Evolutionary conservation across 2,888 invertebrate genomes (phyloP).

Genomic region (Calameuta filiformis): DNA sequence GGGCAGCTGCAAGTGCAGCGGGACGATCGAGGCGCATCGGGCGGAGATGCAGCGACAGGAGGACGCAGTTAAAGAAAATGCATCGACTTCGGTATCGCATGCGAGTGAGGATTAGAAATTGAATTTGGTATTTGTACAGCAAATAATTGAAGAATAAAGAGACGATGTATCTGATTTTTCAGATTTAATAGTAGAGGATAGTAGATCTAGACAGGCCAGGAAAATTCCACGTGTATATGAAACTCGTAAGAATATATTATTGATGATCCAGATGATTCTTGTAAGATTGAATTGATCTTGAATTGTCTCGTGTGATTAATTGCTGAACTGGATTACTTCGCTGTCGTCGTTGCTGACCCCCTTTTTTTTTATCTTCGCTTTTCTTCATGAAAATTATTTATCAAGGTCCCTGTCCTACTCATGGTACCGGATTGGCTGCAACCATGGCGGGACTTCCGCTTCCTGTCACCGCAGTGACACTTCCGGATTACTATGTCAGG

Average conservation of each 20-base stretch:
- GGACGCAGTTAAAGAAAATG: background rate
- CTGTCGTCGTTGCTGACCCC: background rate
- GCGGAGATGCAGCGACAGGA: background rate
- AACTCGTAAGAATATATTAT: conserved; percentile 33
- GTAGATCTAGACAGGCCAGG: conserved; percentile 27
- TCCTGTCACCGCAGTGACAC: conserved; percentile 31
- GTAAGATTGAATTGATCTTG: background rate
- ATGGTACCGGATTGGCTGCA: conserved; percentile 28
- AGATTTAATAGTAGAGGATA: conserved; percentile 31
- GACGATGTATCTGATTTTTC: conserved; percentile 21
- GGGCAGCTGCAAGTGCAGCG: background rate
- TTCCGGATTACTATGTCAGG: conserved; percentile 23
- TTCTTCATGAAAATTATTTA: background rate
- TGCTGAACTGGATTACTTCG: background rate
- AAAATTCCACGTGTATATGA: conserved; percentile 34
- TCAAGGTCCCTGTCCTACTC: conserved; percentile 30
- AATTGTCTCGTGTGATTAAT: background rate
- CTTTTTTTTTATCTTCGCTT: background rate
- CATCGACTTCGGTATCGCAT: background rate
- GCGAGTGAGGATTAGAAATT: background rate
- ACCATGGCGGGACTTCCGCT: conserved; percentile 32
- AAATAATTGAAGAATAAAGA: background rate
- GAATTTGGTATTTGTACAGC: background rate
- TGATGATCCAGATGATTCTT: background rate
- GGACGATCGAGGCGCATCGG: background rate